Evolutionary conservation across 2,113 vertebrate species (phyloP).

Genomic region (Malurus cyaneus): DNA sequence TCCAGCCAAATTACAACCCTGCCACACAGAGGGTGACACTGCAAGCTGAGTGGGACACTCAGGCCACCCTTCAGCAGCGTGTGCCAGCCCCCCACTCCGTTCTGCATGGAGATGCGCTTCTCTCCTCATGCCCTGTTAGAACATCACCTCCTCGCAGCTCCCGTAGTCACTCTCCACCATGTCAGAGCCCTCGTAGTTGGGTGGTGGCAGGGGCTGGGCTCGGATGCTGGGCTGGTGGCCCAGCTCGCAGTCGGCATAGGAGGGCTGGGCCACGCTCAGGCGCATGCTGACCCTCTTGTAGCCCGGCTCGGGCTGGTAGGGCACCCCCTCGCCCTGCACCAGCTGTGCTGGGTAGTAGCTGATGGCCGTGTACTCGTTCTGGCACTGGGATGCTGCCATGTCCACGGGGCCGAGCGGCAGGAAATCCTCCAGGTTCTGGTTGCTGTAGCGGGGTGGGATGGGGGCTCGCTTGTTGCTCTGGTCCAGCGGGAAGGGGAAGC

Average conservation of each 20-base stretch:
- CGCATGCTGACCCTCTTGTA: conserved; percentile 91
- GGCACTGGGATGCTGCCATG: conserved; percentile 79
- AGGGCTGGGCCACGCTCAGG: conserved; percentile 89
- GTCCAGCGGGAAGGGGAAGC: conserved; percentile 93
- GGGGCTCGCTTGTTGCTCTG: conserved; percentile 89
- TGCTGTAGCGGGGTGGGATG: conserved; percentile 93
- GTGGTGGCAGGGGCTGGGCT: conserved; percentile 54
- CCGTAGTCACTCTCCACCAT: conserved; percentile 95
- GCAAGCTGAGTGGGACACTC: neutral
- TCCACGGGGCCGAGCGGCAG: conserved; percentile 80
- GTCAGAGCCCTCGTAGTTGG: conserved; percentile 82
- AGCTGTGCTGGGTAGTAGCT: conserved; percentile 90
- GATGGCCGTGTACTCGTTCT: conserved; percentile 92
- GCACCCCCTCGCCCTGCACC: conserved; percentile 74
- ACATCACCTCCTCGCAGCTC: conserved; percentile 98
- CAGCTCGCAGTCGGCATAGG: conserved; percentile 81
- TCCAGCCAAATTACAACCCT: conserved; percentile 18
- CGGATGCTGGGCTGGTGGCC: conserved; percentile 59
- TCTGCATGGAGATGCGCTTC: neutral
- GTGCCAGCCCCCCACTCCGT: neutral
- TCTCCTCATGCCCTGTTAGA: conserved; percentile 60
- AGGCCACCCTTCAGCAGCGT: neutral
- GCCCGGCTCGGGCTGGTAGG: conserved; percentile 72
- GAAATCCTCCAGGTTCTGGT: conserved; percentile 93
- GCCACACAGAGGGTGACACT: neutral